Evolutionary conservation across 2,797 vertebrate species (phyloP).

Genomic region (Gymnoscopelus microlampas): DNA sequence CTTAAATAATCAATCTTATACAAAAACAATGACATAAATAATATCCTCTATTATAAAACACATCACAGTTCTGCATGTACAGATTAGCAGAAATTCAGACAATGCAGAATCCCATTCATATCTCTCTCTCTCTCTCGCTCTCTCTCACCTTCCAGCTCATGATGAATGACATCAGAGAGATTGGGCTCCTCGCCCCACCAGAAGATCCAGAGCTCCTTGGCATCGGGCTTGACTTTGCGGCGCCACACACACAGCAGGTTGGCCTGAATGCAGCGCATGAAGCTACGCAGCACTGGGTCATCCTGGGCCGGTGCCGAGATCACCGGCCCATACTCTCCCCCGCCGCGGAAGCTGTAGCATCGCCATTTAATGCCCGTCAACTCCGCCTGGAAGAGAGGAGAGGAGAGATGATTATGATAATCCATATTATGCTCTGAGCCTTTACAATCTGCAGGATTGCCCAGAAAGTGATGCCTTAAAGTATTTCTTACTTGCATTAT

Average conservation of each 20-base stretch:
- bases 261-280: constrained; percentile 95
- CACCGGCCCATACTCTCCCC: constrained; percentile 95
- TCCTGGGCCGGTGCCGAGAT: constrained; percentile 98
- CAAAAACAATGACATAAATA: constrained; percentile 39
- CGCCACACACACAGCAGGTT: constrained; percentile 98
- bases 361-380: constrained; percentile 99
- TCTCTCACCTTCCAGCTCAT: constrained; percentile 92
- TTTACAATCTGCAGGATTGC: no score
- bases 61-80: no score
- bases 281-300: constrained; percentile 96
- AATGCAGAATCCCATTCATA: constrained; percentile 35
- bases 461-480: no score
- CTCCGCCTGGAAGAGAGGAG: constrained; percentile 84
- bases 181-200: constrained; percentile 99
- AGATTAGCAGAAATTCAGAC: no score
- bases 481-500: no score
- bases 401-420: constrained; percentile 4
- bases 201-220: constrained; percentile 98
- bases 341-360: constrained; percentile 93
- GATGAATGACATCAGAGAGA: constrained; percentile 93
- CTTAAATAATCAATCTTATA: constrained; percentile 33
- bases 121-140: constrained; percentile 13
- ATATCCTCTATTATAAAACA: constrained; percentile 29
- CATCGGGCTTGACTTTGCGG: constrained; percentile 91
- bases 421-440: no score